Base-by-base conservation (phyloP, 2,888 invertebrate species). In the Therioaphis trifolii region DNA sequence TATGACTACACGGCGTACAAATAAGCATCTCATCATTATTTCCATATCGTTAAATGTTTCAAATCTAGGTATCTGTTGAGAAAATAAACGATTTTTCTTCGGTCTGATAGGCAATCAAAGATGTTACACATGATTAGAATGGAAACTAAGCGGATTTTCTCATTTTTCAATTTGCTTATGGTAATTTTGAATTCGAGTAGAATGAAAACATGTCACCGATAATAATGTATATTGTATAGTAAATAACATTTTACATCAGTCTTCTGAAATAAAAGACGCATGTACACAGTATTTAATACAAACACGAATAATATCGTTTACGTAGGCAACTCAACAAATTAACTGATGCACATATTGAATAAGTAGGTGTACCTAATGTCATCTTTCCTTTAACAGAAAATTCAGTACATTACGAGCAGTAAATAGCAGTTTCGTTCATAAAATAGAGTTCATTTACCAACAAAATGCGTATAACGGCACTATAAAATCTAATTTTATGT, bases 131-230 rank as follows among this genome's bases (percentile, higher is more conserved):
- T 18, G 78, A 78, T 78, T 68, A 78, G 49, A 78, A 66, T 40
- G 52, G 24, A 68, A 40, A 78, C 66, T 40, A 24, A 78, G 52
- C 52, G 35, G 78, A 68, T 78, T 78, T 68, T 14, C 35, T 52
- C 68, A 68, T 68, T 78, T 77, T 78, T 68, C 78, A 78, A 78
- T 78, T 78, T 78, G 40, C 40, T 78, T 68, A 78, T 78, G 78
- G 68, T 68, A 78, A 78, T 78, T 78, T 78, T 66, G 66, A 77
- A 66, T 49, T 77, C 66, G 18, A 77, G 49, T 77, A 66, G 35
- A 77, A 77, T 29, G 77, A 77, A 77, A 66, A 66, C 77, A 77
- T 66, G 63, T 77, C 77, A 21, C 77, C 63, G 43, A 61, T 61
- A 58, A 75, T 75, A 61, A 61, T 61, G 0, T 58, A 75, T 27